phyloP scores from a whole-genome alignment of 1,140 invertebrate genomes.

The Caenorhabditis remanei region DNA sequence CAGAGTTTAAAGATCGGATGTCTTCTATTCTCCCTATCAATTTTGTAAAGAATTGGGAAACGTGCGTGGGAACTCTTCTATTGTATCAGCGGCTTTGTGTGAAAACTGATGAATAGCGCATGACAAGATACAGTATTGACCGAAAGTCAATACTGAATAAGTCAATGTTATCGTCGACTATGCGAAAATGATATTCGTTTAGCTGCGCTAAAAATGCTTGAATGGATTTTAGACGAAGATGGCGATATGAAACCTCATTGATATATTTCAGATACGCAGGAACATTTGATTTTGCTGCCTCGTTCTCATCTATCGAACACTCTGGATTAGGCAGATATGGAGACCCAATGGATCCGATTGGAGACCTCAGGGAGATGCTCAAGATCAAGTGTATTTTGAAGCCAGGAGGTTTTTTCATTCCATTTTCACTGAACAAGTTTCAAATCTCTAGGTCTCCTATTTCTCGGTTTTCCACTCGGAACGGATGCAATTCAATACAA shows the following conservation, averaged over 20 bases:
- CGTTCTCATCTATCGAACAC: conserved; percentile 56
- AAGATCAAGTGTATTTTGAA: conserved; percentile 56
- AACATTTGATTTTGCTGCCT: conserved; percentile 28
- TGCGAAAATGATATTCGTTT: too few relatives aligned
- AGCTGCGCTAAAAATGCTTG: too few relatives aligned
- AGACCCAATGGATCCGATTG: conserved; percentile 55
- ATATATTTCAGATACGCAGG: conserved; percentile 40
- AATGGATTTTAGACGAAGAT: too few relatives aligned
- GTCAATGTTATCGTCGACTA: too few relatives aligned
- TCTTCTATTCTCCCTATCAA: conserved; percentile 22
- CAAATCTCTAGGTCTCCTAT: neutral
- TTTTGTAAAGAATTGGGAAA: conserved; percentile 10
- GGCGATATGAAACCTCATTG: too few relatives aligned
- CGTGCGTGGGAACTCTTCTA: neutral
- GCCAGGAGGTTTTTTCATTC: neutral
- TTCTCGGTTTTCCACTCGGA: conserved; percentile 43
- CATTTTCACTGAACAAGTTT: neutral
- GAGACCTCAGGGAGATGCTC: conserved; percentile 48
- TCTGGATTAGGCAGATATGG: conserved; percentile 53
- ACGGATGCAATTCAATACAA: conserved; percentile 42
- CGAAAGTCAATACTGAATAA: too few relatives aligned
- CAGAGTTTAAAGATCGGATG: conserved; percentile 11
- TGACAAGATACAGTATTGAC: too few relatives aligned
- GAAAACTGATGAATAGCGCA: too few relatives aligned
- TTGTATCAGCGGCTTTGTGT: neutral